These are phyloP conservation scores for Pasiphila rectangulata DNA, from an alignment of 2,888 invertebrate genomes.

Conservation along the genomic window DNA sequence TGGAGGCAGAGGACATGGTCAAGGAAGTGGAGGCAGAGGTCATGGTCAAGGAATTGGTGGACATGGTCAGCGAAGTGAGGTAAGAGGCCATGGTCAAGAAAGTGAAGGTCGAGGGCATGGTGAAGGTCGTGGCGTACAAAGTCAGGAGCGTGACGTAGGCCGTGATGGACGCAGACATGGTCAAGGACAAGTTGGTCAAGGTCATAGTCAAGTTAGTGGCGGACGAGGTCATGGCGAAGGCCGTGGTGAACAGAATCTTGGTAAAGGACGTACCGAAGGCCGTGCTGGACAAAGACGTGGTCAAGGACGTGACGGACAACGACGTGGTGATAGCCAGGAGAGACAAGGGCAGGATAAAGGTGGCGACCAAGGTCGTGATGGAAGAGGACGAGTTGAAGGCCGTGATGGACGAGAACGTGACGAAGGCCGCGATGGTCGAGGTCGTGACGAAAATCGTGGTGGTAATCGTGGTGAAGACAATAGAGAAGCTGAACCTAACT, in stretches of 20 bases:
- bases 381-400: conserved; percentile 10
- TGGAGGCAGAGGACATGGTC: too few species aligned
- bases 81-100: background rate
- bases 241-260: background rate
- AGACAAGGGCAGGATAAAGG: conserved; percentile 10
- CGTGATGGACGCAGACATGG: background rate
- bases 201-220: too few species aligned
- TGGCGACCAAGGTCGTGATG: background rate
- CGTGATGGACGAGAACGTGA: background rate
- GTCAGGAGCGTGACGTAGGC: background rate
- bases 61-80: too few species aligned
- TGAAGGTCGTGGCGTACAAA: background rate
- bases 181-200: background rate
- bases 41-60: too few species aligned
- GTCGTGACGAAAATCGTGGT: conserved; percentile 8
- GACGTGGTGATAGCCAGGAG: background rate
- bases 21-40: too few species aligned
- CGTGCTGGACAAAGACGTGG: background rate
- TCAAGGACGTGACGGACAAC: background rate
- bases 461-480: conserved; percentile 1
- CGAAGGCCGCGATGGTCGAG: background rate
- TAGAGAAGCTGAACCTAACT: too few species aligned
- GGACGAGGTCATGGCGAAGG: background rate
- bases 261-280: background rate
- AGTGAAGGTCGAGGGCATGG: background rate